Percentiles rank a stretch among this genome's conserved stretches.
Evolutionary conservation across 2,113 vertebrate genomes (phyloP).

Genomic region (Paratilapia polleni): DNA sequence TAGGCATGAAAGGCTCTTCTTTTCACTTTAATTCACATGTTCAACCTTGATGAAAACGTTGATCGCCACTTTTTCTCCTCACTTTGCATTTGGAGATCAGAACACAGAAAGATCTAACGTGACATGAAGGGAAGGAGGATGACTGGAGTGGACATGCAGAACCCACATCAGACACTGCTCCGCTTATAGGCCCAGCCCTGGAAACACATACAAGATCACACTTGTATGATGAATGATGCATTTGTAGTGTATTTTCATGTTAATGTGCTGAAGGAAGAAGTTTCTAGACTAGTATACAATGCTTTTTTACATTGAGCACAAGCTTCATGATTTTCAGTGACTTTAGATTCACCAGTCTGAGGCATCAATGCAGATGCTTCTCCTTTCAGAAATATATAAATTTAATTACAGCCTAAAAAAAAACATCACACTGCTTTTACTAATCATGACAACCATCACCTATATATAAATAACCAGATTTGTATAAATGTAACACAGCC

Average conservation of each 20-base stretch:
- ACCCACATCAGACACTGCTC: conserved; percentile 7
- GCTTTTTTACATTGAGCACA: background rate
- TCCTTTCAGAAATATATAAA: background rate
- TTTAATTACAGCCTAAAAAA: accelerated
- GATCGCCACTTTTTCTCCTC: background rate
- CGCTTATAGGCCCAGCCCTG: conserved; percentile 36
- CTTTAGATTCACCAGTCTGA: accelerated
- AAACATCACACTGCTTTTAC: background rate
- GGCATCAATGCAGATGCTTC: background rate
- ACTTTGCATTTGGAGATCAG: background rate
- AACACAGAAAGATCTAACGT: background rate
- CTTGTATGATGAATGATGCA: background rate
- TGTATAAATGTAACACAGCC: background rate
- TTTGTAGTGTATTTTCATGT: background rate
- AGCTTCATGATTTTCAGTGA: background rate
- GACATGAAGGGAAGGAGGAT: background rate
- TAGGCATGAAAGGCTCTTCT: background rate
- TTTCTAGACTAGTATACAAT: background rate
- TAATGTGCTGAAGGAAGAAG: background rate
- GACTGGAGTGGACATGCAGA: background rate
- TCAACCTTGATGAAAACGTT: background rate
- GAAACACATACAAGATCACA: conserved; percentile 11
- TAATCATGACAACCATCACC: too few species aligned
- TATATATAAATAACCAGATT: background rate
- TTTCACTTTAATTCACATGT: background rate